phyloP scores from a whole-genome alignment of 2,888 invertebrate species.

The Rhagonycha fulva region DNA sequence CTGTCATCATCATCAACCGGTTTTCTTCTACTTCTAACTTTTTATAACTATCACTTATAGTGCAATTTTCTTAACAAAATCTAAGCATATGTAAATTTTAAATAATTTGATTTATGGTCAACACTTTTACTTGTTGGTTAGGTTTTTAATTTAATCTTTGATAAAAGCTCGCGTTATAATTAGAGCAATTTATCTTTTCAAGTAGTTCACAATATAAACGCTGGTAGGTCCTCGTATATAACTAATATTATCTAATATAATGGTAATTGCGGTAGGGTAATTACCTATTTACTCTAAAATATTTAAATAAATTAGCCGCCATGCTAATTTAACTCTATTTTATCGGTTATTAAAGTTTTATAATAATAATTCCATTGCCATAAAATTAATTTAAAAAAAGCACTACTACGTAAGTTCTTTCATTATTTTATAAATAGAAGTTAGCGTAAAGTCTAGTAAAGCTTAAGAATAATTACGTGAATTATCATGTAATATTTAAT shows the following conservation, averaged over 20 bases:
- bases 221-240: neutral
- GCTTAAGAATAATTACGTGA: slow-evolving; percentile 9
- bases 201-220: neutral
- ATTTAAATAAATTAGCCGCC: neutral
- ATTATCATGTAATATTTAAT: slow-evolving; percentile 12
- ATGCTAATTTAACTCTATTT: neutral
- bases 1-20: neutral
- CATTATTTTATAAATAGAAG: neutral
- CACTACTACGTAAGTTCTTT: neutral
- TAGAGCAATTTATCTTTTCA: neutral
- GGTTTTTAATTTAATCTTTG: neutral
- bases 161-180: neutral
- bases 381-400: neutral
- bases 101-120: neutral
- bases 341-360: neutral
- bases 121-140: neutral
- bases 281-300: neutral
- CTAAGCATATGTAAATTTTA: neutral
- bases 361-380: neutral
- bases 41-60: neutral
- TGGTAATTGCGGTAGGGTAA: neutral
- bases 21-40: neutral
- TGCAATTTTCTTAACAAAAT: neutral
- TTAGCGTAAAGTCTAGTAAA: slow-evolving; percentile 3
- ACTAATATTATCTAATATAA: neutral